A percentile compares a stretch with the other conserved stretches of the same genome.
Evolutionary conservation across 2,888 invertebrate species (phyloP).

Genomic region (Tanytarsus gracilentus): DNA sequence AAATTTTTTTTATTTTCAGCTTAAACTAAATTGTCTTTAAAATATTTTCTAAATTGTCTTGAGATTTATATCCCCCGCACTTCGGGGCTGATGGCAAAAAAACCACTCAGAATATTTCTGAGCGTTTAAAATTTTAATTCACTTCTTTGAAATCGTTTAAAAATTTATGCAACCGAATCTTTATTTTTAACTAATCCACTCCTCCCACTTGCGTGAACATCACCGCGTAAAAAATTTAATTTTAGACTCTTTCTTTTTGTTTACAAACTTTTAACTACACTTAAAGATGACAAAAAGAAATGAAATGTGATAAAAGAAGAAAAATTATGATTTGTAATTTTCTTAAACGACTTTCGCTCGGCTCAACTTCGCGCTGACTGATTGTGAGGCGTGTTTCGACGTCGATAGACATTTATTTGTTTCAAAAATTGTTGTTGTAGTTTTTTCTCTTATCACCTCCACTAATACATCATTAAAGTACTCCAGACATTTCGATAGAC

Average conservation of each 20-base stretch:
- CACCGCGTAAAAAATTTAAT: background rate
- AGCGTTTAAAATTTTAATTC: no score
- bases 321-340: background rate
- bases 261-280: slow-evolving; percentile 1
- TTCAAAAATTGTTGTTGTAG: slow-evolving; percentile 2
- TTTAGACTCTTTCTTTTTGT: slow-evolving; percentile 1
- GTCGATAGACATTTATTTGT: slow-evolving; percentile 19
- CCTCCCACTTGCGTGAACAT: no score
- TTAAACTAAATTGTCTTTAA: no score
- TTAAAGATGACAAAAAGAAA: background rate
- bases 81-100: no score
- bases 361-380: background rate
- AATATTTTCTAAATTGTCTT: no score
- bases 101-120: no score
- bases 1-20: background rate
- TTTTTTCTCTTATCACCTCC: background rate
- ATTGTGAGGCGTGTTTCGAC: slow-evolving; percentile 12
- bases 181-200: background rate
- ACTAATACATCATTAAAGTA: background rate
- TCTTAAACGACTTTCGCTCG: background rate
- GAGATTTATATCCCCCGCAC: no score
- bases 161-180: no score
- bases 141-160: no score
- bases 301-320: no score
- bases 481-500: slow-evolving; percentile 2